Evolutionary conservation across 2,113 vertebrate genomes (phyloP).

Genomic region (Sterna hirundo): DNA sequence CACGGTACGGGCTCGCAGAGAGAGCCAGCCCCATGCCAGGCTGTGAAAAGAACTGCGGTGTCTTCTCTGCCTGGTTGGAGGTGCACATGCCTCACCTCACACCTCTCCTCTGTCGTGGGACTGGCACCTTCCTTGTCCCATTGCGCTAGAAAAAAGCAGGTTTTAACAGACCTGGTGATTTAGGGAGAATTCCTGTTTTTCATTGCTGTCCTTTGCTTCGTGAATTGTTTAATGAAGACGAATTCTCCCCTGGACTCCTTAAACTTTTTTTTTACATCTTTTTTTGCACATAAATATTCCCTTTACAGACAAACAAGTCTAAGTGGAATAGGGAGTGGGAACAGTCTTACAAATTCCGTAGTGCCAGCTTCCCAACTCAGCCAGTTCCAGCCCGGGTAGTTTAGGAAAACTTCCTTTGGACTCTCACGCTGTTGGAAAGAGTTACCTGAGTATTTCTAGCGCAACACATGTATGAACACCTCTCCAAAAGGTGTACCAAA

Average conservation of each 20-base stretch:
- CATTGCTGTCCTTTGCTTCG: not conserved
- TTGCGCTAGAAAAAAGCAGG: not conserved
- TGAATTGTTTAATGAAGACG: not conserved
- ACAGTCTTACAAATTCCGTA: not conserved
- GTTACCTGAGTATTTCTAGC: not conserved
- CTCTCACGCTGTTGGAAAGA: not conserved
- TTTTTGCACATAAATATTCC: not conserved
- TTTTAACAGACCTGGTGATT: not conserved
- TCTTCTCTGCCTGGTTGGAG: not conserved
- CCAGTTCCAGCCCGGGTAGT: not conserved
- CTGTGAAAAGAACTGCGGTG: not conserved
- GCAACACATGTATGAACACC: not conserved
- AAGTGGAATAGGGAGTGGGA: not conserved
- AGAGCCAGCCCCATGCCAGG: not conserved
- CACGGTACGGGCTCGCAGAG: accelerated
- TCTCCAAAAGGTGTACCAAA: not conserved
- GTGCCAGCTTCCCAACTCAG: not conserved
- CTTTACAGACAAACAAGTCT: not conserved
- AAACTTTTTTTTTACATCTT: not conserved
- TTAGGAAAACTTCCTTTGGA: not conserved
- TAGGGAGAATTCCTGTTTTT: not conserved
- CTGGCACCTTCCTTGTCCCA: not conserved
- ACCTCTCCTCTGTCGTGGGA: not conserved
- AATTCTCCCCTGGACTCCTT: not conserved
- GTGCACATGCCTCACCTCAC: not conserved